Conservation (phyloP, 1,140 invertebrate genomes). For the Elymnias hypermnestra region DNA sequence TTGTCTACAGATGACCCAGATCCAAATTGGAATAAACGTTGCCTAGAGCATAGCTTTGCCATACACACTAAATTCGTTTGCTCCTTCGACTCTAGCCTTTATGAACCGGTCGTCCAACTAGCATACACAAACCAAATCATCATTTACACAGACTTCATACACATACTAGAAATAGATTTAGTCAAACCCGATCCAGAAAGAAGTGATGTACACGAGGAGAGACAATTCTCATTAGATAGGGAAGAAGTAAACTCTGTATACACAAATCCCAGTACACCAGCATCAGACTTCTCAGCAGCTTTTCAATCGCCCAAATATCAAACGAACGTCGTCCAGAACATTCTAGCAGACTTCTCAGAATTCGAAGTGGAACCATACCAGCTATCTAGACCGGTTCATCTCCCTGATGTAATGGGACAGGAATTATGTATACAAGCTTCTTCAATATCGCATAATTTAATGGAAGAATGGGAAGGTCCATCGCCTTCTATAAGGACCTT, state of each 20-base stretch:
- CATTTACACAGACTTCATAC: conserved; percentile 74
- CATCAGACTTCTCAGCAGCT: conserved; percentile 51
- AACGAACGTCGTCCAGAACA: conserved; percentile 68
- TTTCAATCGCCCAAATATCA: conserved; percentile 68
- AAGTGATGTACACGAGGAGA: conserved; percentile 42
- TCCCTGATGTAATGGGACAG: conserved; percentile 68
- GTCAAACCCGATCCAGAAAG: conserved; percentile 60
- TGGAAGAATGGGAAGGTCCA: conserved; percentile 72
- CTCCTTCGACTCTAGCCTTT: conserved; percentile 69
- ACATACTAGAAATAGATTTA: conserved; percentile 73
- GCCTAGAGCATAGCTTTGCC: conserved; percentile 72
- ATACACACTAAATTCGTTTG: conserved; percentile 75
- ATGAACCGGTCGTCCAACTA: conserved; percentile 70
- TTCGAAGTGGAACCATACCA: conserved; percentile 67
- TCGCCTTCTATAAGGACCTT: conserved; percentile 69
- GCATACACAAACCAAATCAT: conserved; percentile 74
- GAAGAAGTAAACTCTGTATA: conserved; percentile 54
- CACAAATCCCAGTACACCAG: conserved; percentile 50
- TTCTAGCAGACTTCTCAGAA: conserved; percentile 72
- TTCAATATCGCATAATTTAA: conserved; percentile 65
- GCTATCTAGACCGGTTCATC: conserved; percentile 58
- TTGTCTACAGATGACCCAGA: conserved; percentile 50
- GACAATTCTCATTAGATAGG: conserved; percentile 47
- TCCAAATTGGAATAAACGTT: conserved; percentile 58
- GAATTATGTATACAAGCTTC: conserved; percentile 72